Conservation (phyloP, 2,888 invertebrate genomes). For the Leucophora obtusa region DNA sequence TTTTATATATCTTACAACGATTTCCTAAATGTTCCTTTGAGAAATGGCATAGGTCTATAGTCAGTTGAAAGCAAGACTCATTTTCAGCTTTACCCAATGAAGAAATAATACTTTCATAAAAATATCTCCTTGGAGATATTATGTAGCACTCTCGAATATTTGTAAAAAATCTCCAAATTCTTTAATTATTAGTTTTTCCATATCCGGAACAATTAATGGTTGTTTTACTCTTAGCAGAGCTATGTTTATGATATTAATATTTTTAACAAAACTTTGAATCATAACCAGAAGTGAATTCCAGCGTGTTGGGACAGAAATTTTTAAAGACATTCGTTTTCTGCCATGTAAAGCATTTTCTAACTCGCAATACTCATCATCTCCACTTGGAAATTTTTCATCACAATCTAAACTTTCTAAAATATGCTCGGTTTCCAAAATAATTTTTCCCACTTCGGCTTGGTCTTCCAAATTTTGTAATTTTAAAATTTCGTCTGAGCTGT, state of each 20-base stretch:
- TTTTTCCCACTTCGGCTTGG: background rate
- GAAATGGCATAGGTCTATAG: too few relatives aligned
- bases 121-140: too few relatives aligned
- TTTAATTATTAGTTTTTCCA: conserved; percentile 11
- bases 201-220: background rate
- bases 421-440: background rate
- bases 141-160: too few relatives aligned
- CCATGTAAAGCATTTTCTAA: too few relatives aligned
- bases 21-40: too few relatives aligned
- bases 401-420: too few relatives aligned
- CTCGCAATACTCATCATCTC: background rate
- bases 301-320: background rate
- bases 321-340: background rate
- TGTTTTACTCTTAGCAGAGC: conserved; percentile 1
- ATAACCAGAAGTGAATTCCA: conserved; percentile 3
- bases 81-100: too few relatives aligned
- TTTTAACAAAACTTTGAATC: conserved; percentile 1
- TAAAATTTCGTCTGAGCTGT: conserved; percentile 10
- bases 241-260: conserved; percentile 13
- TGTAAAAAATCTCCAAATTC: background rate
- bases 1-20: too few relatives aligned
- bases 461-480: conserved; percentile 8
- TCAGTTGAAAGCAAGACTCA: too few relatives aligned
- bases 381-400: too few relatives aligned
- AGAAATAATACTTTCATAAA: too few relatives aligned